Evolutionary conservation across 2,888 invertebrate species (phyloP), one percentile per base, ranked within the genome.

Genomic region (Aporophyla lueneburgensis): DNA sequence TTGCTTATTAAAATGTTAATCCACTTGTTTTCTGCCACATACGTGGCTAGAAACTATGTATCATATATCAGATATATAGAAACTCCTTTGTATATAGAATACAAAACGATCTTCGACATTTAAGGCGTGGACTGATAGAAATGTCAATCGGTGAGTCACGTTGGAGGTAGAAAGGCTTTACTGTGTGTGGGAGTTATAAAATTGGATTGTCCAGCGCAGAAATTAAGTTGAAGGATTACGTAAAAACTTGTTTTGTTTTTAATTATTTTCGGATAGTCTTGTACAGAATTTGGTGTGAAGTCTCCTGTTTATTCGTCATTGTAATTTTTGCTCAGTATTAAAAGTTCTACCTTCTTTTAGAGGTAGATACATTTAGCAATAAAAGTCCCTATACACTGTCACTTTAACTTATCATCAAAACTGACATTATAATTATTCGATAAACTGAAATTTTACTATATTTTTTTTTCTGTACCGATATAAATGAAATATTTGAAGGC

Each of bases 61-160:
- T 46, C 46, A 19, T 7, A 19, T 7, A 33, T 14, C 59, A 7
- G 12, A 12, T 21, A 24, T 43, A n/a, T 71, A 77, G 69, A 76
- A 81, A 72, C 56, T 43, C 7, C 33, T 33, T 16, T 63, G 33
- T 56, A 56, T 72, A 70, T 59, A 59, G 86, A 82, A 85, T 83
- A 83, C 84, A 61, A 82, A 76, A 68, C 73, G 74, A 74, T 83
- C 86, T 72, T 80, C 66, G 73, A 74, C 86, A 51, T 76, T 75
- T 74, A 87, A 86, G 87, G 88, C 67, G 80, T 67, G 81, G 76
- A 74, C 67, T 56, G 65, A 80, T 79, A 86, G 87, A 84, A 84
- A 86, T 82, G 85, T 83, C 83, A 83, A 58, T 80, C 59, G 65
- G 24, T 88, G 83, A 88, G 63, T 87, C 88, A 87, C 27, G 24